A percentile compares a stretch with the other conserved stretches of the same genome.
Conservation (phyloP, 2,888 invertebrate genomes). For the Aspidapion aeneum region DNA sequence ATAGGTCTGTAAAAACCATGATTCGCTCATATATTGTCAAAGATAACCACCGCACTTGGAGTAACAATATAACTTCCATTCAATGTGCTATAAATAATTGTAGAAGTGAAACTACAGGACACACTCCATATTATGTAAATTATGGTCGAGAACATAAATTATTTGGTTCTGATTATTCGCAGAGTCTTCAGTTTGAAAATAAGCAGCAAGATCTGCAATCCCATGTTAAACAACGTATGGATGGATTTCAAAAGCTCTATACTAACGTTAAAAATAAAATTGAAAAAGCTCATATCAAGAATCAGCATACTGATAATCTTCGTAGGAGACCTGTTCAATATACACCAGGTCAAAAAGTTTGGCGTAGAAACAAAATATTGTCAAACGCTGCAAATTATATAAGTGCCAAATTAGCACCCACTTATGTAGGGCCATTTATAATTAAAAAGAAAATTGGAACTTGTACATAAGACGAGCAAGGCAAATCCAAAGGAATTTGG, state of each 20-base stretch:
- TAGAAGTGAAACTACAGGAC: too few relatives aligned
- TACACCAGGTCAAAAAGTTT: conserved; percentile 4
- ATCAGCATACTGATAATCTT: background rate
- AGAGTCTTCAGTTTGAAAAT: too few relatives aligned
- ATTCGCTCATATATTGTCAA: too few relatives aligned
- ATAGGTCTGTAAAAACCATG: too few relatives aligned
- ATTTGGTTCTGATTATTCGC: too few relatives aligned
- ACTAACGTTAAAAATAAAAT: background rate
- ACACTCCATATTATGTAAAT: too few relatives aligned
- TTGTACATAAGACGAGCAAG: conserved; percentile 13
- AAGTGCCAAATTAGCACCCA: conserved; percentile 16
- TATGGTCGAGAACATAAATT: too few relatives aligned
- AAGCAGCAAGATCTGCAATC: too few relatives aligned
- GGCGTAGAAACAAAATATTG: conserved; percentile 11
- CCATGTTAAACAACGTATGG: background rate
- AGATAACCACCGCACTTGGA: too few relatives aligned
- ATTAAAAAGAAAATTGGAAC: conserved; percentile 10
- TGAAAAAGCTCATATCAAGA: background rate
- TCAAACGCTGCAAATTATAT: conserved; percentile 15
- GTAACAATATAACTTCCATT: too few relatives aligned
- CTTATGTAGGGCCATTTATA: conserved; percentile 16
- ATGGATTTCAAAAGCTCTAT: background rate
- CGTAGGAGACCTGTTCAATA: conserved; percentile 2
- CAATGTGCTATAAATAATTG: too few relatives aligned
- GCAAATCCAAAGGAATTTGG: conserved; percentile 15